A percentile compares a stretch with the other conserved stretches of the same genome.
phyloP scores from a whole-genome alignment of 2,888 invertebrate genomes.

The Meteorus colon region DNA sequence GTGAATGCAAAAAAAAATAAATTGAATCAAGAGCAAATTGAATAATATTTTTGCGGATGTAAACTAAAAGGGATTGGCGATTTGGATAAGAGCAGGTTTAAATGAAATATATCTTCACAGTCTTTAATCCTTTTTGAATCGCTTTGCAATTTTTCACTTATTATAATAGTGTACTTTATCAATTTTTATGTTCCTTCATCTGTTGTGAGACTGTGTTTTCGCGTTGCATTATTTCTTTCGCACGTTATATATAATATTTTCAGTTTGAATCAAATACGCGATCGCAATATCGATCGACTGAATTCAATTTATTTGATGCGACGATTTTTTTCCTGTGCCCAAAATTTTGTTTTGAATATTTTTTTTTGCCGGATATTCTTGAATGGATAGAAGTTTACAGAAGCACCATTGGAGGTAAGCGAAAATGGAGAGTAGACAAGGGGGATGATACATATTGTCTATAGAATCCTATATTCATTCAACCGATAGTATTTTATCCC shows the following conservation, averaged over 20 bases:
- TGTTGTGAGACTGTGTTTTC: too few relatives aligned
- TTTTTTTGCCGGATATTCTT: slow-evolving; percentile 30
- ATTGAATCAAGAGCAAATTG: not conserved
- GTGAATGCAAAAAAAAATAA: slow-evolving; percentile 5
- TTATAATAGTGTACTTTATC: too few relatives aligned
- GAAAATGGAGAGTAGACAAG: slow-evolving; percentile 29
- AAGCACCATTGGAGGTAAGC: slow-evolving; percentile 14
- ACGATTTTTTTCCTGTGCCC: not conserved
- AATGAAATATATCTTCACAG: not conserved
- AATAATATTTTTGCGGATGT: slow-evolving; percentile 12
- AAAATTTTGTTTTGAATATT: not conserved
- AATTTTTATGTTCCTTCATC: too few relatives aligned
- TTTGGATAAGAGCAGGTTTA: not conserved
- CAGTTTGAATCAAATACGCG: too few relatives aligned
- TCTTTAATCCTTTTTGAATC: not conserved
- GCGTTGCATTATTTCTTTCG: too few relatives aligned
- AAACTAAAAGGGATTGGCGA: not conserved
- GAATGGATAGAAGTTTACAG: slow-evolving; percentile 23
- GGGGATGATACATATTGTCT: slow-evolving; percentile 29
- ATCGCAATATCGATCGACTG: not conserved
- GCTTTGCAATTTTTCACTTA: too few relatives aligned
- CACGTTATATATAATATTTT: too few relatives aligned
- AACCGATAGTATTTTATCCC: slow-evolving; percentile 53
- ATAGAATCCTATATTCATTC: slow-evolving; percentile 44
- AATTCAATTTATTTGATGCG: slow-evolving; percentile 1